Evolutionary conservation across 2,888 invertebrate genomes (phyloP), one percentile per base, ranked within the genome.

Genomic region (Pollenia labialis): DNA sequence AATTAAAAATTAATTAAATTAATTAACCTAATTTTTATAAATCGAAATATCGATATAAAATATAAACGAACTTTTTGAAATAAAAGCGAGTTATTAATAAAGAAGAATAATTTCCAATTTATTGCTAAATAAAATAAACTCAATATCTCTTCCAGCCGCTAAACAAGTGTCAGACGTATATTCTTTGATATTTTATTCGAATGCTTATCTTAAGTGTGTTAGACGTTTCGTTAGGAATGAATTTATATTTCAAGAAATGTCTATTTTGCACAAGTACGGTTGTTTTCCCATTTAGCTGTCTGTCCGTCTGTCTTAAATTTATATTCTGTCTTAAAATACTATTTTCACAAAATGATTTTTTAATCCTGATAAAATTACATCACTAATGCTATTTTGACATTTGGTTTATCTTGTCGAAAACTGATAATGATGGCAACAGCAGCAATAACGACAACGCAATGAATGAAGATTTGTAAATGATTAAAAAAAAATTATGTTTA

Each of bases 351-450:
- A 32, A 68, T 74, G 68, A 81, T 77, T 50, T 60, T 64, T 80
- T 77, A 85, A 81, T 81, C 77, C 81, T 69, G 23, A 62, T 48
- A 77, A 85, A 85, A 81, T 85, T 74, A 85, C 77, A 81, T 56
- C 66, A 68, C 74, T 85, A 81, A 81, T 77, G 76, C 77, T 62
- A 77, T 85, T 85, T 81, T 81, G 81, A 85, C 77, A 81, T 77
- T 79, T 72, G 68, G 68, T 62, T 81, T 85, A 85, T 81, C 85
- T 85, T 81, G 52, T 62, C 69, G 40, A 77, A 68, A 60, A 85
- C 68, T 71, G 75, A 80, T 71, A 75, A 83, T 75, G 75, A 83
- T 77, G 82, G 82, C 62, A 85, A 74, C 42, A 40, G 72, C 60
- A 32, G 42, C 2, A 12, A 66, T 40, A 71, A 32, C 32, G 54